These are phyloP conservation scores for Elysia crispata DNA, from an alignment of 2,888 invertebrate species.

Conservation along the genomic window DNA sequence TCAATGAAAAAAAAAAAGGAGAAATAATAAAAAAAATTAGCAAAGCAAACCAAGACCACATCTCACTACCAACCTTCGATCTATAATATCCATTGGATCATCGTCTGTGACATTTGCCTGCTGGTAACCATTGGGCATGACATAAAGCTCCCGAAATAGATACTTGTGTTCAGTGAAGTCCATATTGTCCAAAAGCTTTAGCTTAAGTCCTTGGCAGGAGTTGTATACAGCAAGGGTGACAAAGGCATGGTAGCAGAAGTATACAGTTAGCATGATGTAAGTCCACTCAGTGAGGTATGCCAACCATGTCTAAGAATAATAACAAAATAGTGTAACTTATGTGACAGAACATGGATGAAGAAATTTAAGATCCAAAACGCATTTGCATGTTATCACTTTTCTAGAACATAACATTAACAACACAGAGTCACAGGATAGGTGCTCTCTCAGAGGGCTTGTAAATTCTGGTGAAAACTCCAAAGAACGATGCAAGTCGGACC, in stretches of 20 bases:
- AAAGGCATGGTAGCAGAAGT: slow-evolving; percentile 49
- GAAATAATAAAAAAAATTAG: too few species aligned
- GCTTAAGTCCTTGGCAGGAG: slow-evolving; percentile 10
- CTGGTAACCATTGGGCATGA: slow-evolving; percentile 23
- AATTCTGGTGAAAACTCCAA: too few species aligned
- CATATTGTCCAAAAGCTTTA: slow-evolving; percentile 37
- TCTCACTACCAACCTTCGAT: too few species aligned
- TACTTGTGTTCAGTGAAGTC: slow-evolving; percentile 52
- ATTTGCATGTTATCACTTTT: too few species aligned
- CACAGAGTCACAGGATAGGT: too few species aligned
- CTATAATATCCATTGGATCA: background rate
- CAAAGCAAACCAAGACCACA: too few species aligned
- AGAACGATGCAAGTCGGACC: too few species aligned
- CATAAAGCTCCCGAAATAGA: slow-evolving; percentile 53
- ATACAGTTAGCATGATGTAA: slow-evolving; percentile 49
- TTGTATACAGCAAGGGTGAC: slow-evolving; percentile 39
- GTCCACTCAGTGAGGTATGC: slow-evolving; percentile 55
- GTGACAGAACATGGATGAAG: too few species aligned
- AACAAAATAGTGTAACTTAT: background rate
- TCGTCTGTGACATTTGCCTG: background rate
- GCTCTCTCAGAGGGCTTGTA: too few species aligned
- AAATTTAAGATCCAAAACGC: too few species aligned
- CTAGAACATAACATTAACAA: too few species aligned
- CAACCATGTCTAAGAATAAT: slow-evolving; percentile 37
- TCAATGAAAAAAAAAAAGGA: too few species aligned